Evolutionary conservation across 2,797 vertebrate genomes (phyloP), one percentile per base, ranked within the genome.

Genomic region (Myotis vivesi): DNA sequence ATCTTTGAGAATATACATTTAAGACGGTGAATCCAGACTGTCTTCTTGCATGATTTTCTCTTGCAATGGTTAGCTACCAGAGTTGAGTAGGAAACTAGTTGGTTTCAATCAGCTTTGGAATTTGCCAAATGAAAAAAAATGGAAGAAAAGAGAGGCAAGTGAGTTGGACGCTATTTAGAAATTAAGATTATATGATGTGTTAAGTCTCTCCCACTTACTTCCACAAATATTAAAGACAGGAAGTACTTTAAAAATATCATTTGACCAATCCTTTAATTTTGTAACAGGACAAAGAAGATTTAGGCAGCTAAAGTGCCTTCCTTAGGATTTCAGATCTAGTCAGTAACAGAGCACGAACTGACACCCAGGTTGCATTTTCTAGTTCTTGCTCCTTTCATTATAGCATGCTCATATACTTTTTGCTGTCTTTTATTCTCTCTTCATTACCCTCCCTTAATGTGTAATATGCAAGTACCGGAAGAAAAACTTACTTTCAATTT

Each of bases 401-500:
- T 44, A 72, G 25, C 12, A 46, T 68, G 30, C 15, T 51, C 11
- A 81, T 72, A 72, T 23, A 15, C 30, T 68, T 89, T 87, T 72
- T 66, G 13, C 38, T 94, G 33, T 64, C 25, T 96, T 76, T 80
- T 83, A 49, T 33, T 95, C 53, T 93, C n/a, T 62, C 33, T 92
- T 94, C 64, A 87, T 3, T 82, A 6, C 4, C 22, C 33, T 49
- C 59, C 49, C 3, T 80, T 93, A 83, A 92, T 51, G 28, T 87
- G 28, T 88, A 53, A 76, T 59, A 64, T 11, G 1, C 72, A 79
- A 85, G 28, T 86, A 55, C 5, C 6, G 19, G 20, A 80, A 75
- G 25, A 38, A 68, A 92, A 23, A 62, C 15, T 81, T 92, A n/a
- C 9, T 51, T 93, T 80, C 25, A 91, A 76, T 91, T 97, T 95